Conservation (phyloP, 1,140 invertebrate species). For the Oryctes rhinoceros region DNA sequence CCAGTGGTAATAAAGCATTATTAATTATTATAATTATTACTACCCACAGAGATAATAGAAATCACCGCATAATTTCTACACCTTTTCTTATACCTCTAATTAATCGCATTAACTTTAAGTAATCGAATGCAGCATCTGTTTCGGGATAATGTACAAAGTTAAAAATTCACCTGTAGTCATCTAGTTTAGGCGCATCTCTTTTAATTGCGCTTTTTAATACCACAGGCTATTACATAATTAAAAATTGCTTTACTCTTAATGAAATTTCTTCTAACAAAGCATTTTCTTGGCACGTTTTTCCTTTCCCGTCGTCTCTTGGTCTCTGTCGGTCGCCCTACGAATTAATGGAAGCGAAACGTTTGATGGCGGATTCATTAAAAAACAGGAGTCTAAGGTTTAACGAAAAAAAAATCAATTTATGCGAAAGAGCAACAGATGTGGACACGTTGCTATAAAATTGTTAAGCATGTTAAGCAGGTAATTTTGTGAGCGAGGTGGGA, state of each 20-base stretch:
- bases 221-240: conserved; percentile 22
- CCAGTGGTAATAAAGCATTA: too few relatives aligned
- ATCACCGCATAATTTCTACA: too few relatives aligned
- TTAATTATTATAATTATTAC: too few relatives aligned
- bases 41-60: too few relatives aligned
- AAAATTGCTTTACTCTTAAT: conserved; percentile 23
- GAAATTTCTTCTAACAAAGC: conserved; percentile 31
- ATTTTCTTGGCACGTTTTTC: not conserved
- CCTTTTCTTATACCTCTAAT: not conserved
- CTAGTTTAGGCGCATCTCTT: conserved; percentile 5
- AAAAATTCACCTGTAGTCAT: conserved; percentile 19
- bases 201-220: conserved; percentile 9
- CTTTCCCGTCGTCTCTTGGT: not conserved
- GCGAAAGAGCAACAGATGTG: conserved; percentile 27
- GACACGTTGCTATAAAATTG: not conserved
- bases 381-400: conserved; percentile 21
- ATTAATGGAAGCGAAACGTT: conserved; percentile 20
- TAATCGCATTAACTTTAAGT: not conserved
- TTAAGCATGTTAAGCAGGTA: conserved; percentile 20
- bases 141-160: not conserved
- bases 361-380: conserved; percentile 20
- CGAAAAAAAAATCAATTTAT: conserved; percentile 29
- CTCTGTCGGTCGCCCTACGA: not conserved
- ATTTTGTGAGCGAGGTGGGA: not conserved
- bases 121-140: conserved; percentile 12